Percentiles rank a stretch among this genome's conserved stretches.
phyloP scores from a whole-genome alignment of 2,888 invertebrate genomes.

The Eledone cirrhosa region DNA sequence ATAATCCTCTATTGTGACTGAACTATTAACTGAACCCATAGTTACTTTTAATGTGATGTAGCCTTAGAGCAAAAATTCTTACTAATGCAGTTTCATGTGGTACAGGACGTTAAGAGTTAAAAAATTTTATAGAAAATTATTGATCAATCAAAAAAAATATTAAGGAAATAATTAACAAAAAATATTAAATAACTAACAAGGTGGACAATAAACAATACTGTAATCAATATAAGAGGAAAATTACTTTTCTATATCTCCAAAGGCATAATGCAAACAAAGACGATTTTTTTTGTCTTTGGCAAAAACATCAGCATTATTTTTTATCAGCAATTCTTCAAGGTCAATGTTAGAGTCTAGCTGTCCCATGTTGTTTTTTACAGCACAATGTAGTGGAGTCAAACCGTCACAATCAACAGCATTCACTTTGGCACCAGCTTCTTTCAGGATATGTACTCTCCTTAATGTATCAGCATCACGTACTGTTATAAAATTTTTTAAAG shows the following conservation, averaged over 20 bases:
- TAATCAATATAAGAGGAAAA: background rate
- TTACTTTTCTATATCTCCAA: conserved; percentile 63
- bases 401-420: conserved; percentile 51
- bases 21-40: no score
- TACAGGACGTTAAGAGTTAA: no score
- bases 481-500: conserved; percentile 30
- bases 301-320: conserved; percentile 63
- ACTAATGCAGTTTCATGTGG: no score
- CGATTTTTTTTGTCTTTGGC: conserved; percentile 62
- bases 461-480: conserved; percentile 46
- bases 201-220: background rate
- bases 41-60: no score
- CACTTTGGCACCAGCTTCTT: conserved; percentile 59
- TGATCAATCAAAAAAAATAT: no score
- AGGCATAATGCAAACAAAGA: conserved; percentile 69
- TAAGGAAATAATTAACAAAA: no score
- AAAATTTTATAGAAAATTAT: no score
- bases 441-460: conserved; percentile 50
- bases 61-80: no score
- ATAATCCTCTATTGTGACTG: no score
- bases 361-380: conserved; percentile 66
- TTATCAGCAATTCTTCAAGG: conserved; percentile 67
- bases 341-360: conserved; percentile 67
- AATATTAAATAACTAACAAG: background rate
- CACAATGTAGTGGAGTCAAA: conserved; percentile 68